These are phyloP conservation scores for Apamea sordens DNA, from an alignment of 2,888 invertebrate genomes.

Conservation along the genomic window DNA sequence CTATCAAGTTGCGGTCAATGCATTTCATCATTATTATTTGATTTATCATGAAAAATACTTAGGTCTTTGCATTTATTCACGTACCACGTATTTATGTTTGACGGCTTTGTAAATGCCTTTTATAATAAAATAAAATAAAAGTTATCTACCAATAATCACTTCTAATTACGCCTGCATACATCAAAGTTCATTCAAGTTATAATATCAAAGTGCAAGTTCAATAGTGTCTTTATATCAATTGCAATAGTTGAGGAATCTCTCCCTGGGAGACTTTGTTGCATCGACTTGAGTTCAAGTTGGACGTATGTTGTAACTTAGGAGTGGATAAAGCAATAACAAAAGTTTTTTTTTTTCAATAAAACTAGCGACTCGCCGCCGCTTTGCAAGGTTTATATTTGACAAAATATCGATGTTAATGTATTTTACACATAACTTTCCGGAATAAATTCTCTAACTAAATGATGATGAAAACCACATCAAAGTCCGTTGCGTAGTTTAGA, in stretches of 20 bases:
- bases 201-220: conserved; percentile 15
- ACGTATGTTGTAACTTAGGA: conserved; percentile 14
- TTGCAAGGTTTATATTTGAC: neutral
- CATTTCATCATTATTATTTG: neutral
- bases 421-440: neutral
- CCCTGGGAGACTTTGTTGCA: conserved; percentile 31
- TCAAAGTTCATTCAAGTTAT: conserved; percentile 24
- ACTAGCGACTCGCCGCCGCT: neutral
- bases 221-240: conserved; percentile 25
- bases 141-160: neutral
- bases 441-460: no score
- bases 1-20: neutral
- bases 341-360: neutral
- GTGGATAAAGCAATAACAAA: neutral
- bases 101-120: neutral
- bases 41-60: neutral
- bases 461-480: neutral
- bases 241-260: conserved; percentile 30
- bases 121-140: conserved; percentile 5
- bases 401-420: neutral
- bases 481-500: neutral
- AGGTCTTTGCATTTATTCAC: neutral
- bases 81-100: neutral
- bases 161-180: conserved; percentile 20
- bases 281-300: conserved; percentile 15